Percentiles rank a stretch among this genome's conserved stretches.
phyloP scores from a whole-genome alignment of 2,888 invertebrate genomes.

The Eurois occulta region DNA sequence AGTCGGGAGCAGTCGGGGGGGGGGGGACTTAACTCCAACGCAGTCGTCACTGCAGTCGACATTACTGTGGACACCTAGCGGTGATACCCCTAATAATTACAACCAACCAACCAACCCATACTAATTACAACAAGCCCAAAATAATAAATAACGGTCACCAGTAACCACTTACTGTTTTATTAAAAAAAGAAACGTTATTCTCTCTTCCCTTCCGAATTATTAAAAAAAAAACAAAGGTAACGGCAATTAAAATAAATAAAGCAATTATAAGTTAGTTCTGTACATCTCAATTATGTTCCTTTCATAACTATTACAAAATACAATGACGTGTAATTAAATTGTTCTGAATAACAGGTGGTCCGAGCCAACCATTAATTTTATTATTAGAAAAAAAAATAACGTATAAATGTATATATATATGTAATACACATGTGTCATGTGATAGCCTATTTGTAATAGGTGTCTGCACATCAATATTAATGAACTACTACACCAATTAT shows the following conservation, averaged over 20 bases:
- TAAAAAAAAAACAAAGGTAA: slow-evolving; percentile 50
- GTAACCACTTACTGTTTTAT: slow-evolving; percentile 6
- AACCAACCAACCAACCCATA: no score
- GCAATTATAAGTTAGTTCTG: slow-evolving; percentile 68
- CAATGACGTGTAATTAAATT: slow-evolving; percentile 70
- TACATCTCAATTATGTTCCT: slow-evolving; percentile 74
- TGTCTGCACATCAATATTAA: slow-evolving; percentile 25
- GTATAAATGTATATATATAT: not conserved
- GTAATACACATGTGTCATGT: not conserved
- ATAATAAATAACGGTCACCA: slow-evolving; percentile 20
- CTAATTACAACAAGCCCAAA: slow-evolving; percentile 32
- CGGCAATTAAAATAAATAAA: slow-evolving; percentile 73
- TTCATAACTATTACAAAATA: slow-evolving; percentile 67
- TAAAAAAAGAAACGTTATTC: slow-evolving; percentile 17
- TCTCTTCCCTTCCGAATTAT: slow-evolving; percentile 28
- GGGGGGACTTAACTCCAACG: not conserved
- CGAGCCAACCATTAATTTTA: slow-evolving; percentile 29
- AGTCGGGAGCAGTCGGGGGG: not conserved
- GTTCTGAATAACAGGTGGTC: slow-evolving; percentile 69
- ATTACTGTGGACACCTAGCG: slow-evolving; percentile 12
- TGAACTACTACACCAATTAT: slow-evolving; percentile 14
- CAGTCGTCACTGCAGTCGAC: not conserved
- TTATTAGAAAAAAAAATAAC: slow-evolving; percentile 43
- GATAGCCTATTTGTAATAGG: slow-evolving; percentile 8
- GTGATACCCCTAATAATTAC: no score